Evolutionary conservation across 2,888 invertebrate genomes (phyloP), one percentile per base, ranked within the genome.

Genomic region (Stomorhina lunata): DNA sequence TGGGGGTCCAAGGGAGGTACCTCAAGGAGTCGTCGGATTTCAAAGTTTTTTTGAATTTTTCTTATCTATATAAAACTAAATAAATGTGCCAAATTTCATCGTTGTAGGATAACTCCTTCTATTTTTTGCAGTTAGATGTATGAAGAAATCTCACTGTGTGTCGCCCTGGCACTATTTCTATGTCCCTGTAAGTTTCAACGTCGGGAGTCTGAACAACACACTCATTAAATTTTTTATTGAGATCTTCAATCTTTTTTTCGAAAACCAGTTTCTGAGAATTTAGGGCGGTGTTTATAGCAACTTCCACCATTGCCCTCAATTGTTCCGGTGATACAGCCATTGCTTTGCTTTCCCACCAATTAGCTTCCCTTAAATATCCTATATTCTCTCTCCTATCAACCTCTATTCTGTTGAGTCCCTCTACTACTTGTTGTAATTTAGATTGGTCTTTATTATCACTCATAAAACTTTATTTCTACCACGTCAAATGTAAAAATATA

Each of bases 171-270:
- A 22, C 37, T 59, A 59, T 59, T 34, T 34, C 22, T 22, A 37
- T 29, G 22, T 59, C 59, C 12, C n/a, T 59, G 29, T 59, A 37
- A 10, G 59, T 10, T n/a, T n/a, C 22, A 4, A 59, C 59, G 9
- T 59, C 34, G 20, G 59, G 59, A 17, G 22, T 59, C 34, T 2
- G 20, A n/a, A 59, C 37, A 17, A 59, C 59, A 37, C 34, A 10
- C 6, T 59, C 34, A 34, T 59, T 59, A 32, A 59, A 22, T 22
- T 22, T 59, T 12, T 10, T 34, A 32, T 59, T 37, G 37, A 37
- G 59, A 4, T 59, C 59, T 17, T 59, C 59, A 20, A 59, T 59
- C 12, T 59, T 34, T 34, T 34, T 34, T 2, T 59, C 59, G 37
- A 59, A 59, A 22, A 37, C 20, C 10, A 37, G 59, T 37, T 37